Evolutionary conservation across 2,888 invertebrate species (phyloP), one percentile per base, ranked within the genome.

Genomic region (Parelbella ahira): DNA sequence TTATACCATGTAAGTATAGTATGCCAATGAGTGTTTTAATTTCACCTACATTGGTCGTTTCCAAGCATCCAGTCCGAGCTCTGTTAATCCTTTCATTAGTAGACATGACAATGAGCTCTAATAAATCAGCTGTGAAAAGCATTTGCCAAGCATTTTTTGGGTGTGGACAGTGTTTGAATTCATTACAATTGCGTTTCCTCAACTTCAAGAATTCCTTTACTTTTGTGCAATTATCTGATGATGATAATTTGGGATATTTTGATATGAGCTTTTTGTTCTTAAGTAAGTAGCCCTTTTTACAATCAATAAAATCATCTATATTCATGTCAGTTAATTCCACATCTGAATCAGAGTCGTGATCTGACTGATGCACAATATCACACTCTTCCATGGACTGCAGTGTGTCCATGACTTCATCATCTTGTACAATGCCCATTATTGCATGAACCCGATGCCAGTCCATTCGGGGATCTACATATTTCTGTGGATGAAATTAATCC

Each of bases 361-460:
- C 83, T 4, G 87, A 84, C 37, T 71, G 59, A 46, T 78, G 73
- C 37, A 80, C 54, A 37, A 71, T 59, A 59, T 87, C 80, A 60
- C 64, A 68, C 50, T 83, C 81, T 60, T 87, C 86, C 12, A 60
- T 68, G 45, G 68, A 63, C 60, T 87, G 82, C 42, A 84, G 69
- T 37, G 77, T 75, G 59, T 88, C 77, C 57, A 80, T 81, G 45
- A 77, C 70, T 56, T 86, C 75, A 64, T 73, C 77, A 47, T 80
- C 78, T 75, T 82, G 78, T 56, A 87, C 70, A 59, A 86, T 69
- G 57, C 76, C 73, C 76, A 83, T 71, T 60, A 87, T 87, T 44
- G 84, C 81, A 76, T 82, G 77, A 42, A 86, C 87, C 45, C 84
- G 78, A 48, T 77, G 78, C 87, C 87, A 87, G 73, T 87, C 86